Evolutionary conservation across 2,113 vertebrate genomes (phyloP).

Genomic region (Struthio camelus): DNA sequence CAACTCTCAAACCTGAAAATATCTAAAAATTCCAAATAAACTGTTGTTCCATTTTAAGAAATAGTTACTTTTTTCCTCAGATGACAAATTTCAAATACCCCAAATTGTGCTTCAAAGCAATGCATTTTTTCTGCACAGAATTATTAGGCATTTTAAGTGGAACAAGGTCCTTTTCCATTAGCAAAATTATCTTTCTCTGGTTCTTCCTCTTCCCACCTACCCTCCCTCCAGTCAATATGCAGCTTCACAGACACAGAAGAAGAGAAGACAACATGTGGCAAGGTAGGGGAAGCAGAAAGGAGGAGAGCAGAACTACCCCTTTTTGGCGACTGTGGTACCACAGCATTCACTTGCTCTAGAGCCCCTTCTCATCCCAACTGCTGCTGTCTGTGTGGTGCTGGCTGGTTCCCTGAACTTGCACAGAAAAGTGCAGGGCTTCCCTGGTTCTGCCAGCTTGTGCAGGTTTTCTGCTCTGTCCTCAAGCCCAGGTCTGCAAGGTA

Average conservation of each 20-base stretch:
- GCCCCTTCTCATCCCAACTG: neutral
- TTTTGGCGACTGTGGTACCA: neutral
- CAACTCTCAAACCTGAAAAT: neutral
- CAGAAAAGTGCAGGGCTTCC: neutral
- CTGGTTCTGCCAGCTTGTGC: fast-evolving
- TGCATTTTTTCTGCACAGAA: neutral
- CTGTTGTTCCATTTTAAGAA: neutral
- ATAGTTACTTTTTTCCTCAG: neutral
- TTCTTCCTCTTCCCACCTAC: neutral
- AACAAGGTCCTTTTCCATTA: neutral
- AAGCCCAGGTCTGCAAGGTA: neutral
- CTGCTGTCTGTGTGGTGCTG: neutral
- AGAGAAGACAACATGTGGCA: neutral
- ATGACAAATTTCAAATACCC: neutral
- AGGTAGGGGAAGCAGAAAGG: neutral
- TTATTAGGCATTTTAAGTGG: neutral
- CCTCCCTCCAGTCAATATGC: fast-evolving
- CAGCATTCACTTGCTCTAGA: neutral
- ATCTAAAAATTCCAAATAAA: neutral
- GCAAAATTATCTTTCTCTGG: neutral
- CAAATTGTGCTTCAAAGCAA: neutral
- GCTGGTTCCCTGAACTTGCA: neutral
- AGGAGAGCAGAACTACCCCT: neutral
- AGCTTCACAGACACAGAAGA: neutral
- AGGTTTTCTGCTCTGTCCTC: neutral